phyloP scores from a whole-genome alignment of 2,888 invertebrate species.

The Sphaerophoria rueppellii region DNA sequence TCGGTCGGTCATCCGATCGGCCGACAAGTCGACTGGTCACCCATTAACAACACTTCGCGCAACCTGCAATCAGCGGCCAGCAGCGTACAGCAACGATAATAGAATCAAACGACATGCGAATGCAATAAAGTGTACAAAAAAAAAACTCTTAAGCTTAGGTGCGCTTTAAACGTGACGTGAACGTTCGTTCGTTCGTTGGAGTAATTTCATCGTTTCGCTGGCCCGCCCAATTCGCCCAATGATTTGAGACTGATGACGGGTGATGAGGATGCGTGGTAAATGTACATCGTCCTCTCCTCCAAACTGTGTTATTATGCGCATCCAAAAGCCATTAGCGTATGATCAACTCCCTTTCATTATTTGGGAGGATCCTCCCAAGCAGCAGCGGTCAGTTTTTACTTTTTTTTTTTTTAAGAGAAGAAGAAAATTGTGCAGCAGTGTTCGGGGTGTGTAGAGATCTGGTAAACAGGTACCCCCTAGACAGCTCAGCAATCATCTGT shows the following conservation, averaged over 20 bases:
- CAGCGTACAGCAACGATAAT: slow-evolving; percentile 48
- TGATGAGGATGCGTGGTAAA: slow-evolving; percentile 69
- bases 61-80: slow-evolving; percentile 39
- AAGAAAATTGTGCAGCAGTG: not conserved
- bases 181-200: not conserved
- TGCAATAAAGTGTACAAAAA: slow-evolving; percentile 35
- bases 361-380: slow-evolving; percentile 54
- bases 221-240: slow-evolving; percentile 45
- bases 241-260: slow-evolving; percentile 67
- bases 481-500: slow-evolving; percentile 67
- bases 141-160: slow-evolving; percentile 30
- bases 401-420: slow-evolving; percentile 4
- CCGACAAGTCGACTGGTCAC: not conserved
- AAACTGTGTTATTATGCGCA: slow-evolving; percentile 67
- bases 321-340: slow-evolving; percentile 73
- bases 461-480: slow-evolving; percentile 35
- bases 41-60: slow-evolving; percentile 68
- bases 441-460: not conserved
- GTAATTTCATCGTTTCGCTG: slow-evolving; percentile 20
- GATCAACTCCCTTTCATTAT: slow-evolving; percentile 72
- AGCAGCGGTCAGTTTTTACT: slow-evolving; percentile 43
- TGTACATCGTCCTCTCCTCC: slow-evolving; percentile 60
- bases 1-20: not conserved
- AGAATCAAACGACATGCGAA: slow-evolving; percentile 73
- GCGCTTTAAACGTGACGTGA: not conserved